Evolutionary conservation across 2,888 invertebrate genomes (phyloP), one percentile per base, ranked within the genome.

Genomic region (Tiphia femorata): DNA sequence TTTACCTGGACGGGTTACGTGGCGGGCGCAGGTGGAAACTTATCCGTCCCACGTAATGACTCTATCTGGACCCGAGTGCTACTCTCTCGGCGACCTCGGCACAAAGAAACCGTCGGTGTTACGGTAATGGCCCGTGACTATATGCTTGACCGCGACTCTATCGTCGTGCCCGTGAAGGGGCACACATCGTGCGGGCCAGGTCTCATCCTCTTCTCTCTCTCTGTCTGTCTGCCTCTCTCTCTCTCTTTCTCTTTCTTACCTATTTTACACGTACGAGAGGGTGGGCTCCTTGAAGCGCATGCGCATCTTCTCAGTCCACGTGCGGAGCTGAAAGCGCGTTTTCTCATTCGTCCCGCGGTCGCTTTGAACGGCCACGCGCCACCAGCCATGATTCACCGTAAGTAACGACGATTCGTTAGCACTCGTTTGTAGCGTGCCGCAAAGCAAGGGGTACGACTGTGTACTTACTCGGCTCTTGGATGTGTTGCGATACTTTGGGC

Each of bases 81-180:
- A 4, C 35, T 58, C 52, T 53, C 60, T 35, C 40, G 57, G 23
- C 53, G 54, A 57, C 35, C 49, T 29, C 17, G 38, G 40, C 46
- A 49, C 50, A 65, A 53, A 55, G 65, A 61, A 47, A 55, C 63
- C 65, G 44, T 37, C 33, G 62, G 48, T 57, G 58, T 58, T 62
- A 62, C 69, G 62, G 60, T 66, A 69, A 69, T 66, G 60, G 66
- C 52, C 64, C 66, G 50, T 69, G 69, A 64, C 69, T 64, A 42
- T 60, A 69, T 46, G 60, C 49, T 64, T 58, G 58, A 64, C 68
- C 68, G 58, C 68, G 68, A 63, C 57, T 33, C n/a, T 65, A 64
- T 64, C 59, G 27, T 33, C 30, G 42, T 27, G 35, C 52, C 47
- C 38, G 33, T 19, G 17, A 46, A 43, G 53, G n/a, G n/a, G n/a